These are phyloP conservation scores for Heliconius aoede DNA, from an alignment of 2,888 invertebrate genomes.

Conservation along the genomic window DNA sequence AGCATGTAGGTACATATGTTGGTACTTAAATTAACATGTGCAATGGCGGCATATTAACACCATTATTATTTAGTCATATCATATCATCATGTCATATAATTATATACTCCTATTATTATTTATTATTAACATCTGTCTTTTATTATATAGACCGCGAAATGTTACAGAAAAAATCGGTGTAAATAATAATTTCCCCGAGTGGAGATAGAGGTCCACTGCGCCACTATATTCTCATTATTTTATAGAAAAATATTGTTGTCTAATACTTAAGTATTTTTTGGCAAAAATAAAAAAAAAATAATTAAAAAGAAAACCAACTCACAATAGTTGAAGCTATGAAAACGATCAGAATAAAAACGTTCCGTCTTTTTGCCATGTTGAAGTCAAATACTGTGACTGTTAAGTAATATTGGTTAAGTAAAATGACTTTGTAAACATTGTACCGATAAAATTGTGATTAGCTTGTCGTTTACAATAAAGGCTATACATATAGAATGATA, in stretches of 20 bases:
- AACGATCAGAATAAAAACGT: constrained; percentile 5
- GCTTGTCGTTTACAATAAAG: neutral
- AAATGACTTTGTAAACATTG: neutral
- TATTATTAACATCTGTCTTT: neutral
- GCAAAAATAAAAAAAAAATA: too few relatives aligned
- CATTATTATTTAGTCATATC: too few relatives aligned
- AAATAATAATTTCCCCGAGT: too few relatives aligned
- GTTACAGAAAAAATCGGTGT: neutral
- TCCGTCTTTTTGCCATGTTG: constrained; percentile 6
- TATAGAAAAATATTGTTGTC: too few relatives aligned
- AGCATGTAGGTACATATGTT: too few relatives aligned
- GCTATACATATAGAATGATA: neutral
- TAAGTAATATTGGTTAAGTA: neutral
- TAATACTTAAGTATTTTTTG: neutral
- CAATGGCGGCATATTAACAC: too few relatives aligned
- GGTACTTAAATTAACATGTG: too few relatives aligned
- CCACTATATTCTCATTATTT: too few relatives aligned
- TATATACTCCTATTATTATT: too few relatives aligned
- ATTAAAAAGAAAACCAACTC: neutral
- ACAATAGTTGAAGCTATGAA: constrained; percentile 10
- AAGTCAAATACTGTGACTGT: neutral
- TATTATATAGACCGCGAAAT: neutral
- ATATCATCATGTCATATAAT: too few relatives aligned
- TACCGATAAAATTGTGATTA: neutral
- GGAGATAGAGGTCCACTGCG: too few relatives aligned